Percentiles rank a stretch among this genome's conserved stretches.
phyloP scores from a whole-genome alignment of 2,888 invertebrate genomes.

The Strigamia maritima region DNA sequence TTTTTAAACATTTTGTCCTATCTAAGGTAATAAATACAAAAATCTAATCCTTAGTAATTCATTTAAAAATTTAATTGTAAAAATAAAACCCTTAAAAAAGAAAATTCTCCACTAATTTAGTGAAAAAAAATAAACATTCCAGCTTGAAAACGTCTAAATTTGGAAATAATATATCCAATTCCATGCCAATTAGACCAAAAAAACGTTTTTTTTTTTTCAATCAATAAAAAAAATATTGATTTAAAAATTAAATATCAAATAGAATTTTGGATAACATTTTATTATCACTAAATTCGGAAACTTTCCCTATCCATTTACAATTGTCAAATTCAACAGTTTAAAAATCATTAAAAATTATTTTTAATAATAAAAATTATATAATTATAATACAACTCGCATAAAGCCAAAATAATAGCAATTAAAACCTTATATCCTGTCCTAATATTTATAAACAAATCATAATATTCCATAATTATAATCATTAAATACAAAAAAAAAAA shows the following conservation, averaged over 20 bases:
- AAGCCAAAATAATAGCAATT: neutral
- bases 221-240: neutral
- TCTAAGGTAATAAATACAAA: no score
- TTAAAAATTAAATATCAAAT: neutral
- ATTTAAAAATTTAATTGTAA: no score
- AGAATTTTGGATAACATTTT: neutral
- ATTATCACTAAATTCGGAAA: neutral
- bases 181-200: neutral
- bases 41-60: no score
- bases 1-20: no score
- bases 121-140: no score
- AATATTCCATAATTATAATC: no score
- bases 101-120: no score
- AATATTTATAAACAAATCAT: no score
- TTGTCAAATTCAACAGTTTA: neutral
- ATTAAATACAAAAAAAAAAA: neutral
- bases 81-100: no score
- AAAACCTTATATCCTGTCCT: neutral
- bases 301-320: neutral
- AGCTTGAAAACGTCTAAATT: no score
- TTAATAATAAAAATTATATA: neutral
- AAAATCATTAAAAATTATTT: neutral
- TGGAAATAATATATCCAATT: no score
- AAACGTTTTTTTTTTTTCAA: neutral
- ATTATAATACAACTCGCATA: neutral